phyloP scores from a whole-genome alignment of 2,888 invertebrate genomes.

The Apantesis nais region DNA sequence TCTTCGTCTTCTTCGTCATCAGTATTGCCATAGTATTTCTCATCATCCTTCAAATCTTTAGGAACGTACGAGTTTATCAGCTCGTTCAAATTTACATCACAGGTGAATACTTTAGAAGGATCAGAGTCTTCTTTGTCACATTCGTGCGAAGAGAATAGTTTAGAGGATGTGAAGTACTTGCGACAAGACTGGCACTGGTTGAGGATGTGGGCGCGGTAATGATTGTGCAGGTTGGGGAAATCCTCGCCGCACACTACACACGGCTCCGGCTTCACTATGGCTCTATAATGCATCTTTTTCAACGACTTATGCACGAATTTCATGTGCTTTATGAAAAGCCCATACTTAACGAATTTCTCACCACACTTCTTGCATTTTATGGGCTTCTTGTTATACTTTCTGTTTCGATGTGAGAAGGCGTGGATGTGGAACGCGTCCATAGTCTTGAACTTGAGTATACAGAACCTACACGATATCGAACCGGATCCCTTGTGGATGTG shows the following conservation, averaged over 20 bases:
- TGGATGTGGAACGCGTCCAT: constrained; percentile 81
- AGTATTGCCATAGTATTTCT: constrained; percentile 73
- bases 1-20: constrained; percentile 68
- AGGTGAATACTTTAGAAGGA: constrained; percentile 71
- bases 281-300: constrained; percentile 77
- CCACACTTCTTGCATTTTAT: constrained; percentile 76
- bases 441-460: constrained; percentile 78
- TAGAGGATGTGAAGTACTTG: constrained; percentile 77
- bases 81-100: constrained; percentile 64
- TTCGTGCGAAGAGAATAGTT: constrained; percentile 66
- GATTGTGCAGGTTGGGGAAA: constrained; percentile 87
- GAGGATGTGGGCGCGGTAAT: constrained; percentile 85
- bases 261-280: constrained; percentile 78
- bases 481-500: constrained; percentile 75
- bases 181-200: constrained; percentile 82
- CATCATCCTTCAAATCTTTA: constrained; percentile 73
- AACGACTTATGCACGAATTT: constrained; percentile 68
- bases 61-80: constrained; percentile 74
- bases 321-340: constrained; percentile 79
- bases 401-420: constrained; percentile 77
- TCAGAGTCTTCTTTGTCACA: constrained; percentile 73
- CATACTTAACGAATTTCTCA: constrained; percentile 78
- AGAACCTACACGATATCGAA: constrained; percentile 81
- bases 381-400: constrained; percentile 78
- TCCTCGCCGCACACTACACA: constrained; percentile 86